These are phyloP conservation scores for Podiceps cristatus DNA, from an alignment of 2,113 vertebrate species.

Conservation along the genomic window DNA sequence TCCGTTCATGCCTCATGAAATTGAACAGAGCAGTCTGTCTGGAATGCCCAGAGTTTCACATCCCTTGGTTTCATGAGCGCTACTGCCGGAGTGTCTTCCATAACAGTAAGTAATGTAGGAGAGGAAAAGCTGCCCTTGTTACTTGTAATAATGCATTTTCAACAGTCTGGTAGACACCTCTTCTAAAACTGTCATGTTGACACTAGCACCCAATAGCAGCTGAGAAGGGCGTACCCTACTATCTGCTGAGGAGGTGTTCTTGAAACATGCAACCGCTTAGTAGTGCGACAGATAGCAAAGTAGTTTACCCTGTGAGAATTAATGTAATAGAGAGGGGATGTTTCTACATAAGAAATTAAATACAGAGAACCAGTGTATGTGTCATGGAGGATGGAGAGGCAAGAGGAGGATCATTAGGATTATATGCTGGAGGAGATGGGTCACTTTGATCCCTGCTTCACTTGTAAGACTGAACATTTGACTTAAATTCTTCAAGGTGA, in stretches of 20 bases:
- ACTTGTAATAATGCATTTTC: background rate
- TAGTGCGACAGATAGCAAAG: background rate
- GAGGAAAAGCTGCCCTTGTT: background rate
- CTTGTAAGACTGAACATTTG: background rate
- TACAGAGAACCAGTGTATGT: background rate
- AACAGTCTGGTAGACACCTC: background rate
- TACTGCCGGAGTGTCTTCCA: background rate
- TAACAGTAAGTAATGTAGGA: conserved; percentile 13
- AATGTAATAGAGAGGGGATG: background rate
- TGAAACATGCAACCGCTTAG: fast-evolving
- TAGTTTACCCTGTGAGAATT: background rate
- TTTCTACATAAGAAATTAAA: background rate
- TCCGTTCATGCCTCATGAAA: conserved; percentile 27
- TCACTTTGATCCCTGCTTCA: background rate
- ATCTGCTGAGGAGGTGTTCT: background rate
- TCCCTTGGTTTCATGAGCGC: conserved; percentile 60
- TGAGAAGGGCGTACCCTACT: background rate
- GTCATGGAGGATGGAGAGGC: background rate
- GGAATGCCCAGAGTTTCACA: conserved; percentile 56
- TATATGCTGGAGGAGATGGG: background rate
- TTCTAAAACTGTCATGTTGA: background rate
- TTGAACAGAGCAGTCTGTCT: conserved; percentile 64
- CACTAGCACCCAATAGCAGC: background rate
- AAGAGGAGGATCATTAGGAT: background rate
- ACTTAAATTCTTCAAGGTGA: background rate